Conservation (phyloP, 2,113 vertebrate genomes). For the Oreotragus oreotragus region DNA sequence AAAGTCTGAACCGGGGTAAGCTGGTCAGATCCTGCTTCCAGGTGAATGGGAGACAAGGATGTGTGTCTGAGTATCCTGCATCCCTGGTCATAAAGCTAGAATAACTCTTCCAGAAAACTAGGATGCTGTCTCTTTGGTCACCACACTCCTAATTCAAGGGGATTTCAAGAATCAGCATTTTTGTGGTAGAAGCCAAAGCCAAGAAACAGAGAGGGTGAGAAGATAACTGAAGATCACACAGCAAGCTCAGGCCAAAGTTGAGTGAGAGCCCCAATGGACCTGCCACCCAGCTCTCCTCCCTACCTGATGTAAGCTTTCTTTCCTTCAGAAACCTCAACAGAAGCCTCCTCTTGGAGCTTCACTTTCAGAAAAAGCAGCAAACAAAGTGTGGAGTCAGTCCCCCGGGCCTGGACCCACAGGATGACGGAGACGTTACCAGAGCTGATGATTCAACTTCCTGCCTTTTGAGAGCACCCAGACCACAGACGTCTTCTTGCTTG, state of each 20-base stretch:
- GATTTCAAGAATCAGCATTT: constrained; percentile 29
- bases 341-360: background rate
- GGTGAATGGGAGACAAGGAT: background rate
- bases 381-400: constrained; percentile 1
- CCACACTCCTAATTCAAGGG: background rate
- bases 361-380: background rate
- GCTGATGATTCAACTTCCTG: constrained; percentile 75
- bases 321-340: background rate
- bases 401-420: constrained; percentile 22
- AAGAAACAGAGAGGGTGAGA: background rate
- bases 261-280: background rate
- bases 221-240: background rate
- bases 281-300: background rate
- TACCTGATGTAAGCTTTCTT: background rate
- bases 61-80: background rate
- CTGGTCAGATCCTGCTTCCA: background rate
- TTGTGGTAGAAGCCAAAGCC: constrained; percentile 9
- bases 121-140: background rate
- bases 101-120: background rate
- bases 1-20: background rate
- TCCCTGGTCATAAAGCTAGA: background rate
- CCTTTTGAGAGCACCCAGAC: constrained; percentile 73
- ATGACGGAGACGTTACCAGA: constrained; percentile 72
- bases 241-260: background rate
- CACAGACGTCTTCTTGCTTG: constrained; percentile 74